phyloP scores from a whole-genome alignment of 2,113 vertebrate genomes.

The Coptodon bakossiorum region DNA sequence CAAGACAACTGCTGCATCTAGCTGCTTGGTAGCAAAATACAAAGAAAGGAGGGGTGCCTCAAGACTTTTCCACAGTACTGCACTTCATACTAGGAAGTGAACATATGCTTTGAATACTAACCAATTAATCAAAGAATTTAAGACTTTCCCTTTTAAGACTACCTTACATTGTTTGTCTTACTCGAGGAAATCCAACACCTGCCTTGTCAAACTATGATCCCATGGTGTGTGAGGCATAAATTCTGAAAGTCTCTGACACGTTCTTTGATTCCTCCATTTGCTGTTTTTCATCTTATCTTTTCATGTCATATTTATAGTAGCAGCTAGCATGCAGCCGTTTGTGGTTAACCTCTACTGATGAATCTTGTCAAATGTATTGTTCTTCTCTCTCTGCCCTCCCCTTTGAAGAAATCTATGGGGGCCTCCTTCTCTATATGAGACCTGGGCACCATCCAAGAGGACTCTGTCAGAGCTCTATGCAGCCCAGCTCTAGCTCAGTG shows the following conservation, averaged over 20 bases:
- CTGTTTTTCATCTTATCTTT: constrained; percentile 32
- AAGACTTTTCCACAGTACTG: background rate
- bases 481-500: background rate
- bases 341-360: constrained; percentile 56
- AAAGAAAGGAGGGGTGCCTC: background rate
- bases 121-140: constrained; percentile 31
- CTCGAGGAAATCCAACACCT: constrained; percentile 3
- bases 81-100: background rate
- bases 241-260: constrained; percentile 18
- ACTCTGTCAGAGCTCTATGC: background rate
- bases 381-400: constrained; percentile 1
- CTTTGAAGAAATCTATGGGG: constrained; percentile 40
- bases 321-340: constrained; percentile 40
- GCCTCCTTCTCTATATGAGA: constrained; percentile 29
- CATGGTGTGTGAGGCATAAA: background rate
- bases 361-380: constrained; percentile 48
- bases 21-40: background rate
- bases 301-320: constrained; percentile 35
- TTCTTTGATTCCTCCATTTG: constrained; percentile 50
- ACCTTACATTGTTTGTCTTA: background rate
- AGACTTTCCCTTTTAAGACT: background rate
- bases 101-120: constrained; percentile 2
- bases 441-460: constrained; percentile 48
- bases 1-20: fast-evolving
- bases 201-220: constrained; percentile 2